Conservation (phyloP, 2,113 vertebrate genomes). For the Grallaria varia region DNA sequence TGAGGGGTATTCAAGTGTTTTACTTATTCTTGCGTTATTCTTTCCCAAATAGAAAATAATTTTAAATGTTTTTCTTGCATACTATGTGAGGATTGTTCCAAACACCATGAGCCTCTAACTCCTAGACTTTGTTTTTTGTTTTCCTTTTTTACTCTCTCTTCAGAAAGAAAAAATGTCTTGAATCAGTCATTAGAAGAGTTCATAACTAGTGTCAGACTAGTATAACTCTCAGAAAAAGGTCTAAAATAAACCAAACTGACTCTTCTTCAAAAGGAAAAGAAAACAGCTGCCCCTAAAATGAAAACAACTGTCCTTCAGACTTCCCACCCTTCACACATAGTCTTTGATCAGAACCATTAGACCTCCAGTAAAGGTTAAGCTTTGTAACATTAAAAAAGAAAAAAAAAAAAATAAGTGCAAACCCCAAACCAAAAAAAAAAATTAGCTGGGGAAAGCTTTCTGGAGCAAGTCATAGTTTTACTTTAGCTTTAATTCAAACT, state of each 20-base stretch:
- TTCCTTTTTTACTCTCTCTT: neutral
- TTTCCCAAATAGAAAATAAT: constrained; percentile 19
- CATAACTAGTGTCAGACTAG: constrained; percentile 4
- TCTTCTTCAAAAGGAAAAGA: constrained; percentile 55
- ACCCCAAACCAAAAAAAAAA: neutral
- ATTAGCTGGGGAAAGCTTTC: neutral
- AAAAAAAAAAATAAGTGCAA: neutral
- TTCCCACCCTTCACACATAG: neutral
- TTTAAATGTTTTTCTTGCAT: neutral
- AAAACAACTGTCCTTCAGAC: constrained; percentile 25
- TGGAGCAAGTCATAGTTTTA: neutral
- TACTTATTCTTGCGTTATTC: neutral
- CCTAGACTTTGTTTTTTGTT: neutral
- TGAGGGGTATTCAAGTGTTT: neutral
- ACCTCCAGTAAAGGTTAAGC: neutral
- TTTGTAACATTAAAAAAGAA: neutral
- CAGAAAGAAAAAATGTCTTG: neutral
- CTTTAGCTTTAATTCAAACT: neutral
- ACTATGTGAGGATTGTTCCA: constrained; percentile 4
- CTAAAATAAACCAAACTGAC: constrained; percentile 46
- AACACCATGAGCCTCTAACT: neutral
- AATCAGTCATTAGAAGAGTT: constrained; percentile 13
- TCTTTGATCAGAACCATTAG: constrained; percentile 3
- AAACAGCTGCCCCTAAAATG: constrained; percentile 21
- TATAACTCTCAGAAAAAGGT: neutral